Base-by-base conservation (phyloP, 2,888 invertebrate genomes). In the Orthosia incerta region DNA sequence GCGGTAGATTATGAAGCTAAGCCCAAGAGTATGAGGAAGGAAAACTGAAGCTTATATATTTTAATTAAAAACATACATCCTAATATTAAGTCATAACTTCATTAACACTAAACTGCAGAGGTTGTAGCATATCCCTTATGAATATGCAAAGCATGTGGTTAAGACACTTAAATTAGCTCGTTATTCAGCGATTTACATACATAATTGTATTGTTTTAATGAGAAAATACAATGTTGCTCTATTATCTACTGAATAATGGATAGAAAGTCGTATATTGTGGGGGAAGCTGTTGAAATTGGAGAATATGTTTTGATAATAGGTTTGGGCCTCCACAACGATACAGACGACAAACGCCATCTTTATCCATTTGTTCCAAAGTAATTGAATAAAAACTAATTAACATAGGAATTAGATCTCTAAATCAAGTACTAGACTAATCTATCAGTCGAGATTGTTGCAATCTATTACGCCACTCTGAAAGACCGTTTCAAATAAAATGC, bases 131-230 rank as follows among this genome's bases (percentile, higher is more conserved):
- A 87, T 86, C 83, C 79, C 80, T 79, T 86, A 89, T 92, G 89
- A 90, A 92, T 93, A 93, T 93, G 91, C 91, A 91, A 89, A 90
- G 80, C 89, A 87, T 87, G 90, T 88, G 88, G 89, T 89, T 90
- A 89, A 90, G 90, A 91, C 87, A 91, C 90, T 89, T 87, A 90
- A 91, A 91, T 91, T 91, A 90, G 87, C 88, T 90, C 89, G 89
- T 91, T 91, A 90, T 90, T 90, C 89, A 81, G 78, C 82, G 86
- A 93, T 93, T 92, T 91, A 88, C 92, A 92, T 93, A 87, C 88
- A 89, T 91, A 90, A 92, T 90, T 82, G 83, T 86, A 87, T 87
- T 87, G 82, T 84, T 83, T 79, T 88, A 89, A 89, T 86, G 84
- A 89, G 86, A 81, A 87, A 85, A 80, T 83, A 83, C 80, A 84